Conservation (phyloP, 2,113 vertebrate genomes). For the Chaetorhynchus papuensis region DNA sequence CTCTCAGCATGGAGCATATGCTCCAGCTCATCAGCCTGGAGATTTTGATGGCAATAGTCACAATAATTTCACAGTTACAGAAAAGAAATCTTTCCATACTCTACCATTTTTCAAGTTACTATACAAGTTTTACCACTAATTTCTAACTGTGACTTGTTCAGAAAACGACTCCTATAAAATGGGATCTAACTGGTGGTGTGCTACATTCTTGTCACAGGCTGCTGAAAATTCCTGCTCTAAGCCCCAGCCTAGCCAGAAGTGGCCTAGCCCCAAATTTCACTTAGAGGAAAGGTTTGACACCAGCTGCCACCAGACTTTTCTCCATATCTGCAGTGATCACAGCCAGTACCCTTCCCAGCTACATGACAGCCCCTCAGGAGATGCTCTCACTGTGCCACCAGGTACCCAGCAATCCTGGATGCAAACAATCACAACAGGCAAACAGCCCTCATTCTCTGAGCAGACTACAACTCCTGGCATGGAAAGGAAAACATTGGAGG, state of each 20-base stretch:
- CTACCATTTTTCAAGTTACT: neutral
- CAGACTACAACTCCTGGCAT: neutral
- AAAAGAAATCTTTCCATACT: neutral
- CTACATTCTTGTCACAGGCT: rapidly evolving
- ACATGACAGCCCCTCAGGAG: neutral
- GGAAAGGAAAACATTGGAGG: neutral
- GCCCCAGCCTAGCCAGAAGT: neutral
- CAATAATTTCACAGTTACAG: conserved; percentile 35
- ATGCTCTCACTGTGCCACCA: neutral
- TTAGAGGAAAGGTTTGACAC: neutral
- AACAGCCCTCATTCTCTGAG: neutral
- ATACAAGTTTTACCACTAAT: neutral
- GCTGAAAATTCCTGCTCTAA: neutral
- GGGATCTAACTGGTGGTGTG: neutral
- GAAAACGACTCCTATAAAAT: neutral
- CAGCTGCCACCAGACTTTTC: neutral
- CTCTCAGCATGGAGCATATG: conserved; percentile 27
- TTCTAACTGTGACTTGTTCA: neutral
- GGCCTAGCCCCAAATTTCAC: neutral
- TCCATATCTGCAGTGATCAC: neutral
- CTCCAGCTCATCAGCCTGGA: conserved; percentile 30
- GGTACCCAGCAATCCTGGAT: neutral
- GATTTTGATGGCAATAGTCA: conserved; percentile 43
- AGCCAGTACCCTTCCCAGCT: neutral
- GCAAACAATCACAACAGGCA: neutral